phyloP scores from a whole-genome alignment of 1,140 invertebrate species.

The Zaprionus africanus region DNA sequence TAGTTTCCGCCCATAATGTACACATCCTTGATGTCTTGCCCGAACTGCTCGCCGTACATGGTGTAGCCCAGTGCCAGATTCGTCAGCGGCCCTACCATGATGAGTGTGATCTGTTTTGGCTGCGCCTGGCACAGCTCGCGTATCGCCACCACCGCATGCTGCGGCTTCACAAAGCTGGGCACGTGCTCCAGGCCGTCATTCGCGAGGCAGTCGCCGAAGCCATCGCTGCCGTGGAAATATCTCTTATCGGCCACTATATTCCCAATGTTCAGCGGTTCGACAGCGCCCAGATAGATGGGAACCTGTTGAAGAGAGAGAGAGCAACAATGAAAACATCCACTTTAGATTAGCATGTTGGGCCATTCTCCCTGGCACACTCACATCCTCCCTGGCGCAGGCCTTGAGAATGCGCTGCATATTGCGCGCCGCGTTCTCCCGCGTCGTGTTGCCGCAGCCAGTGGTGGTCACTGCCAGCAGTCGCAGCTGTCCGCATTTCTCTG shows the following conservation, averaged over 20 bases:
- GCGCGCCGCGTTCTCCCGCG: constrained; percentile 86
- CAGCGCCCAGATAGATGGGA: constrained; percentile 88
- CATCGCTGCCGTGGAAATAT: constrained; percentile 86
- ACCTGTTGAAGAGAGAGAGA: constrained; percentile 84
- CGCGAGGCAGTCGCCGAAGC: constrained; percentile 87
- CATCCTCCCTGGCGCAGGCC: constrained; percentile 85
- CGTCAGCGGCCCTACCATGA: constrained; percentile 90
- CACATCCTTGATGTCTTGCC: constrained; percentile 87
- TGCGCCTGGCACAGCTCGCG: constrained; percentile 84
- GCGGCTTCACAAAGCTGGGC: constrained; percentile 47
- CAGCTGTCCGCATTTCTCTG: constrained; percentile 84
- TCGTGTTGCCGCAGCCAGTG: constrained; percentile 88
- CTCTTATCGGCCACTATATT: constrained; percentile 48
- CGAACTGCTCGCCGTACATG: constrained; percentile 87
- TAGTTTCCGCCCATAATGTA: constrained; percentile 92
- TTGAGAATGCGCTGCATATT: constrained; percentile 87
- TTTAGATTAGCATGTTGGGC: constrained; percentile 3
- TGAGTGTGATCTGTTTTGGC: constrained; percentile 86
- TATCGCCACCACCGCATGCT: constrained; percentile 84
- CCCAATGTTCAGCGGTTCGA: constrained; percentile 85
- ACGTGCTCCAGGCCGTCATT: constrained; percentile 26
- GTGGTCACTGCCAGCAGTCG: constrained; percentile 87
- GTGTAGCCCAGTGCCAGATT: constrained; percentile 90
- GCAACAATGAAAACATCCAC: not conserved
- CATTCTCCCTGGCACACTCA: constrained; percentile 84